Evolutionary conservation across 2,113 vertebrate species (phyloP).

Genomic region (Orientallactaga bullata): DNA sequence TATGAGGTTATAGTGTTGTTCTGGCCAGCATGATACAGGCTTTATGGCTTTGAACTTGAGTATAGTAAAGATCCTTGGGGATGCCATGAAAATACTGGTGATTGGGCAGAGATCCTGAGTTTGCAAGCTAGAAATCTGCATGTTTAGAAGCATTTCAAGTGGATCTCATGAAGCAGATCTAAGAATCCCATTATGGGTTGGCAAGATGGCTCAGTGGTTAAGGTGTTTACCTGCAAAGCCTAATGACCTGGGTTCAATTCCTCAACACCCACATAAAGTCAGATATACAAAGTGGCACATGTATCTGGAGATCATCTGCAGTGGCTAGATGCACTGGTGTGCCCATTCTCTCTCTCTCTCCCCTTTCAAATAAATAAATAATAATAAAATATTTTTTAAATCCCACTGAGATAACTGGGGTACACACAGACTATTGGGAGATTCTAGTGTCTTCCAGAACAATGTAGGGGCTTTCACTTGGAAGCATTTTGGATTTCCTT

Average conservation of each 20-base stretch:
- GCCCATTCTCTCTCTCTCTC: no score
- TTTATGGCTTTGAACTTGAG: not conserved
- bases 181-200: not conserved
- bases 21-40: not conserved
- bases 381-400: no score
- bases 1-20: not conserved
- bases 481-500: not conserved
- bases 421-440: not conserved
- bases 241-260: no score
- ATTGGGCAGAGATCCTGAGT: not conserved
- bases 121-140: not conserved
- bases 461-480: not conserved
- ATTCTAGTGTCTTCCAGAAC: not conserved
- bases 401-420: not conserved
- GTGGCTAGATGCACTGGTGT: no score
- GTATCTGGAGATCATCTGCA: no score
- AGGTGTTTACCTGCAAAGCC: no score
- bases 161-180: not conserved
- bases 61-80: not conserved
- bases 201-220: no score
- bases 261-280: no score
- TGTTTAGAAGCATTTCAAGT: conserved; percentile 2
- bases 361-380: no score
- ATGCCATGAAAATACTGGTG: not conserved
- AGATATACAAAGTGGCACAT: no score